Conservation (phyloP, 2,797 vertebrate genomes). For the Manis crassicaudata region DNA sequence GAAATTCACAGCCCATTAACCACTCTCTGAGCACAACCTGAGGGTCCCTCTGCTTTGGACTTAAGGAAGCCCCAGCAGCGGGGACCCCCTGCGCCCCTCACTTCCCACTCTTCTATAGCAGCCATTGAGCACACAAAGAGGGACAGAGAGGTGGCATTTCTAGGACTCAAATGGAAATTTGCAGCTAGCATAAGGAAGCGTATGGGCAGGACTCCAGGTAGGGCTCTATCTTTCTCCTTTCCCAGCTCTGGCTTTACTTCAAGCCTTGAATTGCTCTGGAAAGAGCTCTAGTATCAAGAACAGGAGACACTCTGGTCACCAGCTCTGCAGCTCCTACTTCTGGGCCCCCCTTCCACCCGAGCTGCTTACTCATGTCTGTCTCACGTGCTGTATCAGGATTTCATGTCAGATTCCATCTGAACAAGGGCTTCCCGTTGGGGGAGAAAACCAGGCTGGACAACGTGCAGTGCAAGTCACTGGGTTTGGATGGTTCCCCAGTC, state of each 20-base stretch:
- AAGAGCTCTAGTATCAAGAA: not conserved
- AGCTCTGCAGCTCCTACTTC: not conserved
- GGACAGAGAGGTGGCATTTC: not conserved
- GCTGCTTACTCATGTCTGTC: not conserved
- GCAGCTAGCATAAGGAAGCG: not conserved
- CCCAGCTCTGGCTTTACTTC: not conserved
- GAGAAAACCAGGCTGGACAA: not conserved
- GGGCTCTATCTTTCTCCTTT: not conserved
- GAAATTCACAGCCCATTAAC: not conserved
- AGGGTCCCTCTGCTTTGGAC: not conserved
- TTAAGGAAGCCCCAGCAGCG: not conserved
- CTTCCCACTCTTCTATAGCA: not conserved
- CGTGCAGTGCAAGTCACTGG: not conserved
- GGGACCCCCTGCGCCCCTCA: not conserved
- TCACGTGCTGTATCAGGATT: not conserved
- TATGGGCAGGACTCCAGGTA: not conserved
- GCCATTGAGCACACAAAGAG: not conserved
- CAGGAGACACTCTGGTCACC: not conserved
- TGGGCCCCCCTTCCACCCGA: not conserved
- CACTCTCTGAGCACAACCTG: not conserved
- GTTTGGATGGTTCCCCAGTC: not conserved
- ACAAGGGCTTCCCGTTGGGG: not conserved
- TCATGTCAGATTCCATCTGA: not conserved
- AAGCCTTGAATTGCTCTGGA: not conserved
- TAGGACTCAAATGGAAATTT: not conserved